Evolutionary conservation across 1,140 invertebrate genomes (phyloP).

Genomic region (Colletes gigas): DNA sequence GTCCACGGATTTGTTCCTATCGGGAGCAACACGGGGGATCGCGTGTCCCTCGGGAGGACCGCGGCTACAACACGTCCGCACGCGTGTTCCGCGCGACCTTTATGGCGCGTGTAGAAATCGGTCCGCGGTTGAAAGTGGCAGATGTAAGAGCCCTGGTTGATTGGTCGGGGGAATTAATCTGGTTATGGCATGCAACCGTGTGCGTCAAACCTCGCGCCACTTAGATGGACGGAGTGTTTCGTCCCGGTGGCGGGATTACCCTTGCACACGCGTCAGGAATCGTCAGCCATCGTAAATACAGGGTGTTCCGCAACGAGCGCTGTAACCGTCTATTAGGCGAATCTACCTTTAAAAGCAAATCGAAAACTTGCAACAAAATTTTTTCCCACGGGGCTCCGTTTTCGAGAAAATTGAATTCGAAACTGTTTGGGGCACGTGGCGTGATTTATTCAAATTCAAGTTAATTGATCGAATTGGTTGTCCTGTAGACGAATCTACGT

Average conservation of each 20-base stretch:
- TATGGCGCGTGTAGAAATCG: conserved; percentile 17
- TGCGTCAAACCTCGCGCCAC: conserved; percentile 57
- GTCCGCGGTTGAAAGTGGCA: conserved; percentile 33
- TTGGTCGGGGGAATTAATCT: conserved; percentile 65
- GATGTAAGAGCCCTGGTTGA: conserved; percentile 46
- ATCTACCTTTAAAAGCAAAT: no score
- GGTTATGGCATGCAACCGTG: conserved; percentile 62
- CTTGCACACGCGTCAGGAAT: conserved; percentile 50
- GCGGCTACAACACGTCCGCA: conserved; percentile 11
- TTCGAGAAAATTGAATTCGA: no score
- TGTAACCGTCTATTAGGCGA: no score
- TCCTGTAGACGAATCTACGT: no score
- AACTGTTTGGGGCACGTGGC: no score
- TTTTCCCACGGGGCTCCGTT: no score
- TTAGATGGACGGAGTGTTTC: conserved; percentile 59
- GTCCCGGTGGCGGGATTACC: conserved; percentile 47
- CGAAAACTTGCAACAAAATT: no score
- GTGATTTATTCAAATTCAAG: no score
- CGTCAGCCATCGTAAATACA: conserved; percentile 57
- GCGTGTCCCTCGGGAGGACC: conserved; percentile 18
- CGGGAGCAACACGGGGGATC: background rate
- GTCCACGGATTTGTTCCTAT: conserved; percentile 25
- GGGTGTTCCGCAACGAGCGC: no score
- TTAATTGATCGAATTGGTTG: no score
- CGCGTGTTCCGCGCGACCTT: conserved; percentile 27